Base-by-base conservation (phyloP, 2,113 vertebrate species). In the Paramisgurnus dabryanus region DNA sequence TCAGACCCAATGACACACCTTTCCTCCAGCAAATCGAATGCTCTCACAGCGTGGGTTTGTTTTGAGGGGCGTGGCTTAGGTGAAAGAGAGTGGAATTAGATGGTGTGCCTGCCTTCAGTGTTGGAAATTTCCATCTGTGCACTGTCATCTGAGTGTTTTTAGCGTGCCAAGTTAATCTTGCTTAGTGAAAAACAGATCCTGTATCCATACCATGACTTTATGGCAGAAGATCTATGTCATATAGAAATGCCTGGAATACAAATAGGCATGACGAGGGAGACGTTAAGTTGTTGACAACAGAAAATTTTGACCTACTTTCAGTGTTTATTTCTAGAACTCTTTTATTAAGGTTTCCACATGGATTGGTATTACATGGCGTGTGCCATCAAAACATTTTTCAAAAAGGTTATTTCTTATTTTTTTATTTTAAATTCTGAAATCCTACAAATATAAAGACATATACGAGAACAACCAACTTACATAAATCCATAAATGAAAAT, bases 1-100 rank as follows among this genome's bases (percentile, higher is more conserved):
- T 88, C 87, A 88, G 0, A 4, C 0, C 2, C 6, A 2, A 7
- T 65, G 81, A 84, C 91, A 92, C 91, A 87, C 91, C 91, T 93
- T 87, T 88, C 7, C 4, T 4, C 1, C 9, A 45, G n/a, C 93
- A 91, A 92, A 93, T 94, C 50, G 85, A 43, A 82, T 45, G 5
- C 0, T 12, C 1, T 1, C 3, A 41, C 13, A 79, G 67, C 4
- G 84, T 74, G 88, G 89, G 89, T 88, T 88, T 61, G 88, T 75
- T 82, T 39, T 5, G 5, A 12, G 61, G 89, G 88, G 79, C 82
- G 88, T 87, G 91, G 77, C 76, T 63, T 80, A 0, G 0, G 5
- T 17, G 11, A 0, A 18, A 3, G 47, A 22, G 60, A 7, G 1
- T 43, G 22, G 22, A 53, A 13, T n/a, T 13, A 11, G 12, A 74